phyloP scores from a whole-genome alignment of 1,140 invertebrate species.

The Chrysomallon squamiferum region DNA sequence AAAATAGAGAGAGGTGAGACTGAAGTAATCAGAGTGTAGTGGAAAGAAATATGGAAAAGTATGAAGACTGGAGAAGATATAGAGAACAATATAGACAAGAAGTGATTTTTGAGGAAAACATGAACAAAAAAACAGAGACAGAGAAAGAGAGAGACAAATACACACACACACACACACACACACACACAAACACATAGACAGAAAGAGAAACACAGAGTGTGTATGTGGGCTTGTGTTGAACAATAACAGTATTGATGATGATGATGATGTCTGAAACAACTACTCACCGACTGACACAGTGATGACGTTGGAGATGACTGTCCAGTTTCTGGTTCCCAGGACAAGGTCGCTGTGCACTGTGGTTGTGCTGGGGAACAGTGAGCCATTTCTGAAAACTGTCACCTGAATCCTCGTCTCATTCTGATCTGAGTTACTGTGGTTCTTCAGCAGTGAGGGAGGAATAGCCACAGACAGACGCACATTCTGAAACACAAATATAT shows the following conservation, averaged over 20 bases:
- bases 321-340: constrained; percentile 33
- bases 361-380: constrained; percentile 50
- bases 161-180: too few relatives aligned
- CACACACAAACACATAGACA: too few relatives aligned
- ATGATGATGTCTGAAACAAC: too few relatives aligned
- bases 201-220: too few relatives aligned
- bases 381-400: constrained; percentile 48
- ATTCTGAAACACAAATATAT: constrained; percentile 33
- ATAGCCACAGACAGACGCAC: constrained; percentile 41
- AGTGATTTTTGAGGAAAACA: too few relatives aligned
- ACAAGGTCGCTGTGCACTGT: constrained; percentile 30
- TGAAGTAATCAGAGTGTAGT: constrained; percentile 30
- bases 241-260: too few relatives aligned
- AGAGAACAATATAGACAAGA: too few relatives aligned
- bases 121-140: too few relatives aligned
- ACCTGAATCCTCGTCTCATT: constrained; percentile 40
- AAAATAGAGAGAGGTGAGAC: not conserved
- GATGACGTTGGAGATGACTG: constrained; percentile 41
- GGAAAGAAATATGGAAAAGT: not conserved
- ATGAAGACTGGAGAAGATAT: too few relatives aligned
- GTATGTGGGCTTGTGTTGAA: too few relatives aligned
- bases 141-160: too few relatives aligned
- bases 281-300: constrained; percentile 48
- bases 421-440: constrained; percentile 9
- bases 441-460: constrained; percentile 35